Evolutionary conservation across 2,113 vertebrate genomes (phyloP).

Genomic region (Lepidothrix coronata): DNA sequence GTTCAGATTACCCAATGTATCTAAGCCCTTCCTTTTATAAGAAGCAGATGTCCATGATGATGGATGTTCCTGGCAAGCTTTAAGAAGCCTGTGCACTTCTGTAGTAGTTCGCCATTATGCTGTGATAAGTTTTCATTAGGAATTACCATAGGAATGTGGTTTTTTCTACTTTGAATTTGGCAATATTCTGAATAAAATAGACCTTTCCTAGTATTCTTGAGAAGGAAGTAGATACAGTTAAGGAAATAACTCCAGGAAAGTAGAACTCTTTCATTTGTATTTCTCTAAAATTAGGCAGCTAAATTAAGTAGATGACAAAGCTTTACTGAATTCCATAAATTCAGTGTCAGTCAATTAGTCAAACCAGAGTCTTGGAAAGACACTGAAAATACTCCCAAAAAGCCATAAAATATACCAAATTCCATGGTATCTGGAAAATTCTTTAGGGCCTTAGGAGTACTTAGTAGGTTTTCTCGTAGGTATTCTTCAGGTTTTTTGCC

Average conservation of each 20-base stretch:
- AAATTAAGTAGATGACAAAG: neutral
- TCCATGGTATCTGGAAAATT: neutral
- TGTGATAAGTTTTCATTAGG: neutral
- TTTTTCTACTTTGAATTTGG: neutral
- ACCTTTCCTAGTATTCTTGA: neutral
- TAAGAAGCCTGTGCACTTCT: neutral
- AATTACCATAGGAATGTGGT: fast-evolving
- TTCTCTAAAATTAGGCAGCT: constrained; percentile 9
- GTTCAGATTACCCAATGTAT: neutral
- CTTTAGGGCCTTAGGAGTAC: neutral
- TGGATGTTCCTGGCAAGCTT: neutral
- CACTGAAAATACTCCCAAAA: neutral
- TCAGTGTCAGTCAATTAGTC: neutral
- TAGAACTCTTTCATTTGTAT: neutral
- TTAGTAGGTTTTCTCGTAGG: neutral
- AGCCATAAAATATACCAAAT: neutral
- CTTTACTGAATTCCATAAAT: neutral
- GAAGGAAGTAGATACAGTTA: neutral
- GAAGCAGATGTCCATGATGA: neutral
- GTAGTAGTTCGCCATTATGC: neutral
- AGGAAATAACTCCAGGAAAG: neutral
- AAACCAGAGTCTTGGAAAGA: neutral
- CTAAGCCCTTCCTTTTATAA: neutral
- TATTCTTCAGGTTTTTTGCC: neutral
- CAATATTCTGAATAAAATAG: neutral